Evolutionary conservation across 2,888 invertebrate genomes (phyloP).

Genomic region (Conomelus anceps): DNA sequence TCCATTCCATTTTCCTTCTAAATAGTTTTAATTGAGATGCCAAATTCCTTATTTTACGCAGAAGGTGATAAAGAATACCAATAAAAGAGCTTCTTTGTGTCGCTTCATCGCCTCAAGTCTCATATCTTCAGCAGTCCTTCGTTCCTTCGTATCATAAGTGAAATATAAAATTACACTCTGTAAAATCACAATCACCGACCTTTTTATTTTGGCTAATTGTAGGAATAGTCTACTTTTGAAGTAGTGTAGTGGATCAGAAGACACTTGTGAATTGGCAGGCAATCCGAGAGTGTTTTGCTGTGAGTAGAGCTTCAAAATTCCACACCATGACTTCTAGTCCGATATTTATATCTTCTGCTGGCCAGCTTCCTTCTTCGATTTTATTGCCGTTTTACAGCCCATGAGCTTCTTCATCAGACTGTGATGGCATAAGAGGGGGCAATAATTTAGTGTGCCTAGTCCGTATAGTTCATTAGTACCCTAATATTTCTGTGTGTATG

Average conservation of each 20-base stretch:
- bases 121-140: too few species aligned
- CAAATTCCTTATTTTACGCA: too few species aligned
- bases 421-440: background rate
- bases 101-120: too few species aligned
- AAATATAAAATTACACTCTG: too few species aligned
- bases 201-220: too few species aligned
- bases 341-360: background rate
- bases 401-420: background rate
- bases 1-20: too few species aligned
- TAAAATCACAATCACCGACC: too few species aligned
- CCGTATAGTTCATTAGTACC: background rate
- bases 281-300: background rate
- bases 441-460: background rate
- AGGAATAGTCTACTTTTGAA: too few species aligned
- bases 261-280: background rate
- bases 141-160: too few species aligned
- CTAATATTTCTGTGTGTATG: background rate
- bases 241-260: background rate
- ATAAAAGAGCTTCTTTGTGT: too few species aligned
- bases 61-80: too few species aligned
- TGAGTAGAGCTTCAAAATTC: background rate
- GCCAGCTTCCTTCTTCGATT: background rate
- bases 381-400: background rate
- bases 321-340: background rate
- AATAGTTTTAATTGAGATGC: too few species aligned